Conservation (phyloP, 64 coral and sea anemone genomes). For the Catalaphyllia jardinei region DNA sequence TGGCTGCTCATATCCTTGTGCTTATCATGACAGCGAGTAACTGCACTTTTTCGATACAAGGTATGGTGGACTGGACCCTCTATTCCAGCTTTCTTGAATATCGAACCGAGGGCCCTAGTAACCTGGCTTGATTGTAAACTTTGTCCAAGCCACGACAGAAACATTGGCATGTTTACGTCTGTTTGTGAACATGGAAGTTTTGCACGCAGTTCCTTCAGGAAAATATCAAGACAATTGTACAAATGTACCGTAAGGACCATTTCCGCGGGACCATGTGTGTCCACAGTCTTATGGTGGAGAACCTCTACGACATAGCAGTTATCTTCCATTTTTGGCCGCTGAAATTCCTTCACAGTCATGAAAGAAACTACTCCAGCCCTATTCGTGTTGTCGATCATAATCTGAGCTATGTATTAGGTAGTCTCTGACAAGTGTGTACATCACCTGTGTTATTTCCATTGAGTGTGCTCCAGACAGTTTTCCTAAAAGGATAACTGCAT, state of each 20-base stretch:
- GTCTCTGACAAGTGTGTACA: slow-evolving; percentile 43
- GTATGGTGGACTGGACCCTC: slow-evolving; percentile 39
- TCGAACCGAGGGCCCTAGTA: slow-evolving; percentile 9
- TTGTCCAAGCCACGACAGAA: slow-evolving; percentile 16
- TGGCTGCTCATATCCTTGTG: slow-evolving; percentile 44
- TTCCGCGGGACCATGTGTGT: slow-evolving; percentile 20
- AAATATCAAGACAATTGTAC: slow-evolving; percentile 41
- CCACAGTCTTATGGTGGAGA: slow-evolving; percentile 37
- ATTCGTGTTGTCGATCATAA: slow-evolving; percentile 49
- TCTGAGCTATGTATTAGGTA: slow-evolving; percentile 35
- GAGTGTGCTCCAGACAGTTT: slow-evolving; percentile 18
- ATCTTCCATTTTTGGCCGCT: slow-evolving; percentile 27
- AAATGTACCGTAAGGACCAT: slow-evolving; percentile 26
- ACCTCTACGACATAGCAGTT: slow-evolving; percentile 30
- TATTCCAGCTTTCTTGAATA: slow-evolving; percentile 46
- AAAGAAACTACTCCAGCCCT: slow-evolving; percentile 26
- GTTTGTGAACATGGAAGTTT: slow-evolving; percentile 15
- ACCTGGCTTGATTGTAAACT: slow-evolving; percentile 24
- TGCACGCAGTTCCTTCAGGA: slow-evolving; percentile 24
- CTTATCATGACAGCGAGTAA: slow-evolving; percentile 4
- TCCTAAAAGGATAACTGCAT: slow-evolving; percentile 49
- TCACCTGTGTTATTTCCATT: slow-evolving; percentile 26
- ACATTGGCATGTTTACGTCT: slow-evolving; percentile 20
- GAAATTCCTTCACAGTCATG: slow-evolving; percentile 40
- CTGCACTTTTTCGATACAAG: slow-evolving; percentile 39